Evolutionary conservation across 2,888 invertebrate species (phyloP), one percentile per base, ranked within the genome.

Genomic region (Helobdella robusta): DNA sequence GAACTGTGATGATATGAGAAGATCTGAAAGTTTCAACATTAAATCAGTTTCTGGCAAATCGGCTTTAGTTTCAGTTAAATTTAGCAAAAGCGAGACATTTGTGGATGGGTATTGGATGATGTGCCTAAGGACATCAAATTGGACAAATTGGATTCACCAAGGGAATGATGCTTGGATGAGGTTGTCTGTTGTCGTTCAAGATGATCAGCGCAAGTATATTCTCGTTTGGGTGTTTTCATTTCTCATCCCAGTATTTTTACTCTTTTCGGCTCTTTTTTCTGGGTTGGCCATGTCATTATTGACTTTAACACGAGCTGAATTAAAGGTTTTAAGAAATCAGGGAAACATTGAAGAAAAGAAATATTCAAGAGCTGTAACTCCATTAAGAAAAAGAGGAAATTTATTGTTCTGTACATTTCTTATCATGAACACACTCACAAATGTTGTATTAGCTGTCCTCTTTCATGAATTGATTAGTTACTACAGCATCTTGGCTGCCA

Each of bases 241-340:
- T n/a, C 34, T 77, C 5, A 72, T 78, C 52, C 58, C 68, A 1
- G 48, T 80, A 3, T 89, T 97, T 70, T 82, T 98, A 50, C 82
- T 83, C 70, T 88, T 97, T 74, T 98, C 97, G 0, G 91, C 94
- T 0, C 81, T 98, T 0, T 99, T 98, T 79, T 95, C 95, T 63
- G 98, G 98, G 0, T 82, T 98, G 44, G 99, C 97, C 79, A 83
- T 99, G 36, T 84, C 97, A 0, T 82, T 98, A 18, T 94, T 98
- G 95, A 87, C 97, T 0, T 79, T 99, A 75, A 94, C 95, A 77
- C 85, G 89, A 75, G 95, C 93, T 0, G 97, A 97, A 76, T 79
- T 97, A 76, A 91, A 91, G 83, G 91, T 97, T 71, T 86, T 97
- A 68, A 86, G 88, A 69, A 92, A 91, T 77, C 93, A 92, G 40